Base-by-base conservation (phyloP, 2,888 invertebrate species). In the Lamproptera curius region DNA sequence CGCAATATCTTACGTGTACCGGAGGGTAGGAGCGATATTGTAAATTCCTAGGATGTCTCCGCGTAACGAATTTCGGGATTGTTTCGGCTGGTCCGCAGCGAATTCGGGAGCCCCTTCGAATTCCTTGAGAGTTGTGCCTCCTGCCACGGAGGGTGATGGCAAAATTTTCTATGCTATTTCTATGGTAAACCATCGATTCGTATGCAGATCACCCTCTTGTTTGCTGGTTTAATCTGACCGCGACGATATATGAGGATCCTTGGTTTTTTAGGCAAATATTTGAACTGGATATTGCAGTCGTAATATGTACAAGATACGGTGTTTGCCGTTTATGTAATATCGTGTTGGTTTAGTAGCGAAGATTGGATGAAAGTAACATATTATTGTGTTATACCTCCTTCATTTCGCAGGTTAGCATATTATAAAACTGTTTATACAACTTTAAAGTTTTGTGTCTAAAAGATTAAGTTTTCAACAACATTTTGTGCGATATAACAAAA, bases 11-110 rank as follows among this genome's bases (percentile, higher is more conserved):
- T 55, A 57, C 48, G 51, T 58, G 67, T 56, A 58, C 55, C n/a
- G 2, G n/a, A 28, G 58, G 59, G 56, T 55, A 57, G 55, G 56
- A 50, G 77, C 84, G 85, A 85, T 86, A 86, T 87, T 87, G 87
- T 84, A 84, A 86, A 87, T 87, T 86, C 87, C 85, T 57, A 67
- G 79, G 75, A 80, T 83, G 81, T 69, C 77, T 76, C 71, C 78
- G 77, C 77, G 77, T 86, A 87, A 87, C 86, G 86, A 86, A 87
- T 86, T 87, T 85, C 63, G 76, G 82, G 78, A 83, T 82, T 80
- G 80, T 77, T 84, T 86, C 65, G 87, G 86, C 84, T 82, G 81
- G 78, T 80, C 76, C 77, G 73, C 64, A n/a, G n/a, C 65, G 20
- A 20, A 6, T 20, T 3, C 20, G 3, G 20, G 20, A 20, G 20